Evolutionary conservation across 2,113 vertebrate species (phyloP).

Genomic region (Neotragus pygmaeus): DNA sequence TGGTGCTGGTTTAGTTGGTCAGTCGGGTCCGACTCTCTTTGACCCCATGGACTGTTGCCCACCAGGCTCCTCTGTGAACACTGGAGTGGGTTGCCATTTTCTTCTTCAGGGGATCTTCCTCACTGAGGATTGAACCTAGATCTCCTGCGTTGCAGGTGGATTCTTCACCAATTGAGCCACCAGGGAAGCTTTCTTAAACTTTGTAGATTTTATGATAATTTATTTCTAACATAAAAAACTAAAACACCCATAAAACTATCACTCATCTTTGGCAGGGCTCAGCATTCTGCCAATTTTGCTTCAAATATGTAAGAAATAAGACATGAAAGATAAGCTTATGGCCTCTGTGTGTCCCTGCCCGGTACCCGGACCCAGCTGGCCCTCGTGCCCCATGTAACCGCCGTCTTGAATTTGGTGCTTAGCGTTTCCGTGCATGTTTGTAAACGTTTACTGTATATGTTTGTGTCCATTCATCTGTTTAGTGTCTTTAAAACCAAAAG

Average conservation of each 20-base stretch:
- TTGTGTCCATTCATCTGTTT: background rate
- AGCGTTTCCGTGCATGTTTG: background rate
- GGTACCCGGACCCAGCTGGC: fast-evolving
- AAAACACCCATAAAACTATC: background rate
- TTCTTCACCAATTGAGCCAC: background rate
- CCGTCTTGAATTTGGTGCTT: background rate
- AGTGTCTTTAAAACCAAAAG: background rate
- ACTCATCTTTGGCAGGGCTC: background rate
- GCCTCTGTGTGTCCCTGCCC: fast-evolving
- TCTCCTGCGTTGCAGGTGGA: background rate
- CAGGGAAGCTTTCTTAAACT: background rate
- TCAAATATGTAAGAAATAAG: background rate
- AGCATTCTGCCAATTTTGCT: background rate
- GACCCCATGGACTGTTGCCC: background rate
- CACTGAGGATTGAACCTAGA: background rate
- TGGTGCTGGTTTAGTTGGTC: background rate
- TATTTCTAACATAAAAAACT: background rate
- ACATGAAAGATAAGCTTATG: too few relatives aligned
- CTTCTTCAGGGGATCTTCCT: background rate
- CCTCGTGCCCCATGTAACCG: fast-evolving
- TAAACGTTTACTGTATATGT: background rate
- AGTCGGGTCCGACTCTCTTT: background rate
- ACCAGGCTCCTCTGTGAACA: background rate
- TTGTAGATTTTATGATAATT: background rate
- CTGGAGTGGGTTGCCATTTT: fast-evolving